phyloP scores from a whole-genome alignment of 2,113 vertebrate genomes.

The Dipodomys stephensi region DNA sequence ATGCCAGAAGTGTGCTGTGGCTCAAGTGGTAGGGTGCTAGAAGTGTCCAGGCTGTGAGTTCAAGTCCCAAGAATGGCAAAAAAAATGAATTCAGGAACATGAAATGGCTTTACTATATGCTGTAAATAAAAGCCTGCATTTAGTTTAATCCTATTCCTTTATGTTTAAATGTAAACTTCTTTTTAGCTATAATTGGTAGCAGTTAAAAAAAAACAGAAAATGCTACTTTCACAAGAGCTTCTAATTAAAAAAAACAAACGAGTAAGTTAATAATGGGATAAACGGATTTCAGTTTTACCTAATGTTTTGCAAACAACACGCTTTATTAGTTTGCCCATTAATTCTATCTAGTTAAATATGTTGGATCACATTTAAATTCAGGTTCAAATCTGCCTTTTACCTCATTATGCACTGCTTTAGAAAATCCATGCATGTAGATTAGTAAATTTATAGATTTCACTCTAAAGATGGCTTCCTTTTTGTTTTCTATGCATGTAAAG shows the following conservation, averaged over 20 bases:
- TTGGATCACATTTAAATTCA: conserved; percentile 62
- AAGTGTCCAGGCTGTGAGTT: too few relatives aligned
- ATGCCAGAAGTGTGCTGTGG: too few relatives aligned
- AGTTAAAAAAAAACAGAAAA: conserved; percentile 20
- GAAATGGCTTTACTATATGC: neutral
- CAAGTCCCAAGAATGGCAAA: neutral
- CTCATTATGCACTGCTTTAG: conserved; percentile 75
- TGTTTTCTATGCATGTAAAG: neutral
- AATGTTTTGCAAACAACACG: conserved; percentile 27
- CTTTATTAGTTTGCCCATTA: conserved; percentile 61
- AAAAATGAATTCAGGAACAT: conserved; percentile 3
- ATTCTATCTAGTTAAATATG: conserved; percentile 73
- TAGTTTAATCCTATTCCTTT: conserved; percentile 26
- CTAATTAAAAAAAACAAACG: neutral
- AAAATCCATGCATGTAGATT: conserved; percentile 62
- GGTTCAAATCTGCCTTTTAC: conserved; percentile 74
- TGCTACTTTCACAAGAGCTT: neutral
- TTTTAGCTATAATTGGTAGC: conserved; percentile 21
- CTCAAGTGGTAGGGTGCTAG: too few relatives aligned
- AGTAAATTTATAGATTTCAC: conserved; percentile 26
- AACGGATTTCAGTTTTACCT: conserved; percentile 34
- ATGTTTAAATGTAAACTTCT: conserved; percentile 12
- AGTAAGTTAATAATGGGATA: conserved; percentile 1
- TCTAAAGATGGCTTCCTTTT: conserved; percentile 34
- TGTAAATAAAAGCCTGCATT: conserved; percentile 15